Conservation (phyloP, 2,888 invertebrate genomes). For the Teinopalpus imperialis region DNA sequence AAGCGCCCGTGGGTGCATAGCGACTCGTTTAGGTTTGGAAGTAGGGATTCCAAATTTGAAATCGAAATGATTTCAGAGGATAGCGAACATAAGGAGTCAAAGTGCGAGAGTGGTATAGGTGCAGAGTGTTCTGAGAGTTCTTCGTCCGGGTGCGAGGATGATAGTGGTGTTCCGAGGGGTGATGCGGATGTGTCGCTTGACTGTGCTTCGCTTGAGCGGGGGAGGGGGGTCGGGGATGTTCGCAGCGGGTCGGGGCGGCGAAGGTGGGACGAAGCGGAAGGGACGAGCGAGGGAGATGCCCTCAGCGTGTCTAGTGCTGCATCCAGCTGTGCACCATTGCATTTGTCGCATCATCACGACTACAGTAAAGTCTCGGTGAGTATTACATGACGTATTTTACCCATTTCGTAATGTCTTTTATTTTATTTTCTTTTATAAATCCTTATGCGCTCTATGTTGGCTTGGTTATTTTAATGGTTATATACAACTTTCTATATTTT, state of each 20-base stretch:
- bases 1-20: slow-evolving; percentile 74
- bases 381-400: no score
- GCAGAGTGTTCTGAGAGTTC: slow-evolving; percentile 61
- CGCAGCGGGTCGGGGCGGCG: slow-evolving; percentile 78
- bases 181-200: slow-evolving; percentile 61
- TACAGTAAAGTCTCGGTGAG: slow-evolving; percentile 77
- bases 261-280: slow-evolving; percentile 74
- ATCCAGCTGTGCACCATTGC: slow-evolving; percentile 71
- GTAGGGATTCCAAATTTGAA: slow-evolving; percentile 44
- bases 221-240: slow-evolving; percentile 69
- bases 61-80: slow-evolving; percentile 51
- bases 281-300: slow-evolving; percentile 71
- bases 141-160: slow-evolving; percentile 64
- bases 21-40: slow-evolving; percentile 68
- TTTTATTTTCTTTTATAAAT: neutral
- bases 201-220: slow-evolving; percentile 78
- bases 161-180: slow-evolving; percentile 69
- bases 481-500: no score
- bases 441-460: slow-evolving; percentile 14
- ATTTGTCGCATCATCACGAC: slow-evolving; percentile 67
- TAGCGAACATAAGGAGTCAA: slow-evolving; percentile 49
- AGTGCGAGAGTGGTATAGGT: slow-evolving; percentile 68
- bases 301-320: slow-evolving; percentile 74
- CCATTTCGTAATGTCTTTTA: no score
- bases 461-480: slow-evolving; percentile 1